Percentiles rank a stretch among this genome's conserved stretches.
Evolutionary conservation across 1,140 invertebrate genomes (phyloP).

Genomic region (Drosophila micromelanica): DNA sequence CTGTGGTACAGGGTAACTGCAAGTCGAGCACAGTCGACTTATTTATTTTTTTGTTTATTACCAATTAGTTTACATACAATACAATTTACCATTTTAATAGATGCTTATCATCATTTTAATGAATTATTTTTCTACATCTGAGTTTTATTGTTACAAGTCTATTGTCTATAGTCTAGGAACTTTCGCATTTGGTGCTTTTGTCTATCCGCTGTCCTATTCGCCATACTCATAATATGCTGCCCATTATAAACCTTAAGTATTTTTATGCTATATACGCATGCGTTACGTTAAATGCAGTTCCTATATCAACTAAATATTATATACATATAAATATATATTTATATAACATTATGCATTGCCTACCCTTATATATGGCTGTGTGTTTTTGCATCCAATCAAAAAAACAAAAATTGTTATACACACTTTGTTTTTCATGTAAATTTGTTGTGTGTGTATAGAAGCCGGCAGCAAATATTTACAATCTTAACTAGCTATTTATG

Average conservation of each 20-base stretch:
- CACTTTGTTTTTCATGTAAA: constrained; percentile 53
- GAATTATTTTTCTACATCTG: neutral
- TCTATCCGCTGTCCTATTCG: constrained; percentile 59
- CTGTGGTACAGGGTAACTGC: neutral
- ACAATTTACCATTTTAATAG: neutral
- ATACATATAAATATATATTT: constrained; percentile 4
- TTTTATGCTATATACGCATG: constrained; percentile 53
- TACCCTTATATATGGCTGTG: constrained; percentile 46
- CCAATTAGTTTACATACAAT: neutral
- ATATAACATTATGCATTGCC: constrained; percentile 31
- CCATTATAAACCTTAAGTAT: constrained; percentile 39
- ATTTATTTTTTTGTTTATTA: neutral
- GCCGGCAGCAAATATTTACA: constrained; percentile 72
- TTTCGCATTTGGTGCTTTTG: constrained; percentile 61
- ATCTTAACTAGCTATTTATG: constrained; percentile 21
- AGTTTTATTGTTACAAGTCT: neutral
- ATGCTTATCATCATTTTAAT: constrained; percentile 10
- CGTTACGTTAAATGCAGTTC: constrained; percentile 45
- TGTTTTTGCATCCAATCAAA: constrained; percentile 56
- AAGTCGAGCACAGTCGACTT: neutral
- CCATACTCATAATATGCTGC: constrained; percentile 36
- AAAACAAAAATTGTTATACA: constrained; percentile 30
- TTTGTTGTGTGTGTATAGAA: constrained; percentile 62
- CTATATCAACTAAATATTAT: constrained; percentile 33
- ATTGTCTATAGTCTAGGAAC: neutral